Evolutionary conservation across 2,888 invertebrate genomes (phyloP), one percentile per base, ranked within the genome.

Genomic region (Seladonia tumulorum): DNA sequence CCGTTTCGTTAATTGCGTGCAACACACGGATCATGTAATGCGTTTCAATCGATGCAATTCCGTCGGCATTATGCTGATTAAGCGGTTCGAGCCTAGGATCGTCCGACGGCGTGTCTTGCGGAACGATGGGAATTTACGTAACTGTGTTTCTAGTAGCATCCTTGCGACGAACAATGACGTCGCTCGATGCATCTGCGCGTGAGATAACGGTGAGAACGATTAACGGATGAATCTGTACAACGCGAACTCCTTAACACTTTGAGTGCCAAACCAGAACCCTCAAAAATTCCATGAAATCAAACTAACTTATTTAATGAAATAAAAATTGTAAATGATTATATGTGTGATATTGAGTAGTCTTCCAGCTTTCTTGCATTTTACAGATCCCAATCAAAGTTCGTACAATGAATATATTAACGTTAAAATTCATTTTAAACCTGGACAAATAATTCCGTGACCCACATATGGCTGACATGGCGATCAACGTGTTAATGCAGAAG

Each of bases 1-100:
- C 42, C 49, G 53, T 57, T 78, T 78, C 70, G 77, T 78, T 78
- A 78, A 78, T 78, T 70, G 70, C 42, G 42, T 57, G 35, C 53
- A n/a, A 25, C 70, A 78, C 42, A n/a, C 70, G 42, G 35, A 70
- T 70, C 70, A 71, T 70, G 77, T 71, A 78, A 78, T 78, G 22
- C 25, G 49, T 71, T 78, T 57, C 66, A 39, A 49, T 39, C 12
- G n/a, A 39, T 29, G 53, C 70, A 71, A 78, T 71, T 57, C 70
- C 53, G 39, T n/a, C 53, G 25, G 39, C 39, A 53, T 77, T 77
- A 70, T 49, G 70, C 42, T 68, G 47, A 68, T 68, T 35, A 29
- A 76, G 47, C 47, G 68, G 68, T 22, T 18, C 49, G 35, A n/a
- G 53, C 35, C 35, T 53, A 25, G 53, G 53, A 74, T 39, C 35